Conservation (phyloP, 2,888 invertebrate species). For the Choreutis nemorana region DNA sequence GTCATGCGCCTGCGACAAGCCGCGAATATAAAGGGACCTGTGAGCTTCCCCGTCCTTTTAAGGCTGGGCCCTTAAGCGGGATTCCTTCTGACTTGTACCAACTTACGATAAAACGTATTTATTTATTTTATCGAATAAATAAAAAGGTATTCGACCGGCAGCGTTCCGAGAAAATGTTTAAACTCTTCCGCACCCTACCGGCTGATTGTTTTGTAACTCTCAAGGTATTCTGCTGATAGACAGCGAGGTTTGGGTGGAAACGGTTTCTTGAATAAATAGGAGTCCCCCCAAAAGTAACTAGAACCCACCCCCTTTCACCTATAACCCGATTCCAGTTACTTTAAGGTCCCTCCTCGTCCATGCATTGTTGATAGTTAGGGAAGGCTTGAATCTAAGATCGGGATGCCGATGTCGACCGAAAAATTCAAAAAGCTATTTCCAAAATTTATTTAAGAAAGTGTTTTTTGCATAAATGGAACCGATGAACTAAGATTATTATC, state of each 20-base stretch:
- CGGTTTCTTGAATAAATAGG: constrained; percentile 1
- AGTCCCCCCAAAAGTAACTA: constrained; percentile 7
- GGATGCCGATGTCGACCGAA: too few species aligned
- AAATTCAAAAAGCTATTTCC: too few species aligned
- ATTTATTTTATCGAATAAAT: constrained; percentile 43
- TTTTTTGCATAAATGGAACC: too few species aligned
- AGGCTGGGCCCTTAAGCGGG: constrained; percentile 45
- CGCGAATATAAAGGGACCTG: constrained; percentile 38
- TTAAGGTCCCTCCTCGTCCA: too few species aligned
- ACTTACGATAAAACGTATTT: constrained; percentile 52
- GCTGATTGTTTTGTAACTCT: too few species aligned
- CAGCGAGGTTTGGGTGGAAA: constrained; percentile 5
- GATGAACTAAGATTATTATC: too few species aligned
- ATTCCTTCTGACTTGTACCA: constrained; percentile 53
- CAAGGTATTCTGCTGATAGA: constrained; percentile 7
- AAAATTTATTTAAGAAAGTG: too few species aligned
- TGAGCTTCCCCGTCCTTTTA: constrained; percentile 52
- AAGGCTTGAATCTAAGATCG: too few species aligned
- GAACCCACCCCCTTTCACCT: constrained; percentile 6
- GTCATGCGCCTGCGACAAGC: constrained; percentile 26
- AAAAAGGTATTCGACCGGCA: constrained; percentile 18
- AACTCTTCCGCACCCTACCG: constrained; percentile 28
- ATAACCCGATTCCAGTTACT: too few species aligned
- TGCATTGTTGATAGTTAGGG: too few species aligned
- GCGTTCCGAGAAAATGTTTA: constrained; percentile 38